A percentile compares a stretch with the other conserved stretches of the same genome.
These are phyloP conservation scores for Microcebus tavaratra DNA, from an alignment of 2,113 vertebrate species.

Conservation along the genomic window DNA sequence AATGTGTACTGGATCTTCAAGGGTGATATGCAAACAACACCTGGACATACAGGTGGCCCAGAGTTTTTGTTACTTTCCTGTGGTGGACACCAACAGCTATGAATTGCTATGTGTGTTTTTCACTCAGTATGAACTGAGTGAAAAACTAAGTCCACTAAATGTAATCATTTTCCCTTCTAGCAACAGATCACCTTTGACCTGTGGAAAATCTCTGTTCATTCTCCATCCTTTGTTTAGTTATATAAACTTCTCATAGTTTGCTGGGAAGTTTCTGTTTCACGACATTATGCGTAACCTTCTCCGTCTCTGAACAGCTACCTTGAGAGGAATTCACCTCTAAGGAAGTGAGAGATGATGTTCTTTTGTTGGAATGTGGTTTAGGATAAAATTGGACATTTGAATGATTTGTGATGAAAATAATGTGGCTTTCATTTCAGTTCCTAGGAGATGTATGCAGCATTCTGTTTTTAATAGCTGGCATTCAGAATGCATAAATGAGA, in stretches of 20 bases:
- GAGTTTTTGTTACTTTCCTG: not conserved
- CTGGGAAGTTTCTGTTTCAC: not conserved
- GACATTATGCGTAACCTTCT: not conserved
- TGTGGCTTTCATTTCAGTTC: not conserved
- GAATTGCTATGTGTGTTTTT: not conserved
- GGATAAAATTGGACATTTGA: not conserved
- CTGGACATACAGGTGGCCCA: fast-evolving
- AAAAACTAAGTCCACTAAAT: not conserved
- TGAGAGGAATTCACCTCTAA: not conserved
- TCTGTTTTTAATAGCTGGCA: not conserved
- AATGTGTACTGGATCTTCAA: not conserved
- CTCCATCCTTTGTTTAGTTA: fast-evolving
- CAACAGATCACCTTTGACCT: not conserved
- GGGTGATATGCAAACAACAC: fast-evolving
- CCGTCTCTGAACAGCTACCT: not conserved
- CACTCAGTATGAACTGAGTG: not conserved
- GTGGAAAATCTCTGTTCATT: not conserved
- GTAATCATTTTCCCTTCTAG: not conserved
- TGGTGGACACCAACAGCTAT: too few relatives aligned
- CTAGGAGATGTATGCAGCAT: not conserved
- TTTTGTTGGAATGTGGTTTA: not conserved
- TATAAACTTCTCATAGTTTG: not conserved
- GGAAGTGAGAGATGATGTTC: not conserved
- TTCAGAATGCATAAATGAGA: not conserved
- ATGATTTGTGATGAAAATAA: not conserved